Base-by-base conservation (phyloP, 2,797 vertebrate species). In the Emydoidea blandingii region DNA sequence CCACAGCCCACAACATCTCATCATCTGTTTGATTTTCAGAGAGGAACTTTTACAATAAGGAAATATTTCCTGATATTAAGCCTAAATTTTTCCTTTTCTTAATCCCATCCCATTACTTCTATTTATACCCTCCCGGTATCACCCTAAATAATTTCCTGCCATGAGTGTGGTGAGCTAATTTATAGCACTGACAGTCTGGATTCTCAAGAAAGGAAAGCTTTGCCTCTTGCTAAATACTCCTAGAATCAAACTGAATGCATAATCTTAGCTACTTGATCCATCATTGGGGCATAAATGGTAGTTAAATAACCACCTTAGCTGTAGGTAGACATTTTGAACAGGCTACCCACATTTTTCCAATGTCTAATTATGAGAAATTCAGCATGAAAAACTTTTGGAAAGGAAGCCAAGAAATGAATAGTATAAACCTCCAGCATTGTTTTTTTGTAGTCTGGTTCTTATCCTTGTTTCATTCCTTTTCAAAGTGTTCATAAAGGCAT, bases 51-150 rank as follows among this genome's bases (percentile, higher is more conserved):
- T 89, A 86, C 85, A 96, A 92, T 91, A 90, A 96, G 95, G 93
- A 97, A 97, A 96, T 94, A 83, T 90, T 95, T 97, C 96, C 97
- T 97, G 97, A 97, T 84, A 1, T 97, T 94, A 88, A 95, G 47
- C 81, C 79, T 94, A 57, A 78, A 50, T 54, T 52, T 62, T 56
- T 31, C 49, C 0, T 0, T 0, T 50, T 79, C 92, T 85, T 2
- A 47, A 95, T 93, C 95, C 91, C 94, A 84, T 90, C 88, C 84
- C 85, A 83, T 87, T 95, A 91, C 86, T 97, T 96, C 91, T 90
- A 92, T 94, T 96, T 96, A 92, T 96, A 87, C 9, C 92, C 86
- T 72, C 95, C 85, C 53, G 68, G n/a, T 90, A 91, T 93, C 83
- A 50, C 82, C 68, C 53, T 91, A 87, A 95, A 81, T 90, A 41